phyloP scores from a whole-genome alignment of 2,797 vertebrate genomes.

The Leptodactylus fallax region DNA sequence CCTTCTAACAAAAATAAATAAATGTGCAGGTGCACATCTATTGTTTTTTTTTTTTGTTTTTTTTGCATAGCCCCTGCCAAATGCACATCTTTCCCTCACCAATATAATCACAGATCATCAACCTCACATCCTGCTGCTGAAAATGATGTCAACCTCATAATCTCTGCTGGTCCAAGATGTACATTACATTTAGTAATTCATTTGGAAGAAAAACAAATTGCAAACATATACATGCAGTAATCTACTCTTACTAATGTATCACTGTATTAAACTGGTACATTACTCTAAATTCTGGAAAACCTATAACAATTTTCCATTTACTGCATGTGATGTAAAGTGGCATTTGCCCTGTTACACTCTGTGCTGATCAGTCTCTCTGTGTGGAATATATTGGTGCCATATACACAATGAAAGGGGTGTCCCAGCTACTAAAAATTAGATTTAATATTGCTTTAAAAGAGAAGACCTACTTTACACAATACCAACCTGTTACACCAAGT shows the following conservation, averaged over 20 bases:
- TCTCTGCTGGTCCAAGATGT: neutral
- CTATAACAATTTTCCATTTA: neutral
- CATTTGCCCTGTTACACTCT: no score
- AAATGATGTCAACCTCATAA: constrained; percentile 11
- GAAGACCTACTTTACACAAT: neutral
- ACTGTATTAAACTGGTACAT: neutral
- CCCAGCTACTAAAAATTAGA: no score
- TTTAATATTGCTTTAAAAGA: neutral
- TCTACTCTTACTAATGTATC: neutral
- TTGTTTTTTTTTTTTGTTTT: no score
- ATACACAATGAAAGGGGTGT: no score
- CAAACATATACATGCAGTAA: neutral
- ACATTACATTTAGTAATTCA: neutral
- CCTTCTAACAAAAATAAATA: no score
- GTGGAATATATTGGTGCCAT: no score
- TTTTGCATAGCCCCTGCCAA: neutral
- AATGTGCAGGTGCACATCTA: no score
- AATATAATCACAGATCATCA: neutral
- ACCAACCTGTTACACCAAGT: constrained; percentile 91
- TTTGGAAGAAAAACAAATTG: neutral
- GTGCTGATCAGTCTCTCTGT: no score
- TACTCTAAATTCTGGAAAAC: neutral
- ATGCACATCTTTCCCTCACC: neutral
- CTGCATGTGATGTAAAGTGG: no score
- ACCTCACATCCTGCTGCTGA: neutral